Conservation (phyloP, 1,140 invertebrate species). For the Elymnias hypermnestra region DNA sequence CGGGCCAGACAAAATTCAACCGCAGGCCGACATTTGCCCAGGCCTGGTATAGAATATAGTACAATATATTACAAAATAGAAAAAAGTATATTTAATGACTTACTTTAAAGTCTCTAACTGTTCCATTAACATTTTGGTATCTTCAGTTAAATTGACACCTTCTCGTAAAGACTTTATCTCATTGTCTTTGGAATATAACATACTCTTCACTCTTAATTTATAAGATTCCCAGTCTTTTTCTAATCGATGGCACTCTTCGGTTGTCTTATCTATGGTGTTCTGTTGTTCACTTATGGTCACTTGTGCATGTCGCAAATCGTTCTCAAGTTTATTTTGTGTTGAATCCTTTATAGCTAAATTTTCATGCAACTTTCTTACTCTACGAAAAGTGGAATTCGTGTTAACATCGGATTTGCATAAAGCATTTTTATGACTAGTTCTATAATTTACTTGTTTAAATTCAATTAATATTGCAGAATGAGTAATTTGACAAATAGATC, state of each 20-base stretch:
- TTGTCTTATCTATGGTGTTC: conserved; percentile 40
- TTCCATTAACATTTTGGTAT: conserved; percentile 49
- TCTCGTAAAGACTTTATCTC: conserved; percentile 51
- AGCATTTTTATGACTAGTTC: too few relatives aligned
- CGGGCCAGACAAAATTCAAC: too few relatives aligned
- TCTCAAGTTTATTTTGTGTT: conserved; percentile 47
- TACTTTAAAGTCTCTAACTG: conserved; percentile 51
- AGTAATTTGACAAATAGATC: too few relatives aligned
- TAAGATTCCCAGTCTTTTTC: conserved; percentile 64
- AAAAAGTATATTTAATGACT: too few relatives aligned
- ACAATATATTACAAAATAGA: too few relatives aligned
- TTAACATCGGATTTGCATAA: too few relatives aligned
- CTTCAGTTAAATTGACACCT: conserved; percentile 43
- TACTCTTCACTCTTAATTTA: conserved; percentile 58
- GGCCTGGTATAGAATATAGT: too few relatives aligned
- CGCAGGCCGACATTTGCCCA: too few relatives aligned
- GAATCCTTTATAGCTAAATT: conserved; percentile 33
- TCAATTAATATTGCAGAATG: too few relatives aligned
- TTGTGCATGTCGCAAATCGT: conserved; percentile 54
- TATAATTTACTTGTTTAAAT: too few relatives aligned
- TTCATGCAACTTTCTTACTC: conserved; percentile 36
- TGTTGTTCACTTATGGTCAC: conserved; percentile 42
- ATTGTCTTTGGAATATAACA: conserved; percentile 51
- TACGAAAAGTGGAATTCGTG: conserved; percentile 24
- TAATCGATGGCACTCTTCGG: conserved; percentile 38